phyloP scores from a whole-genome alignment of 2,113 vertebrate species.

The Ranitomeya variabilis region DNA sequence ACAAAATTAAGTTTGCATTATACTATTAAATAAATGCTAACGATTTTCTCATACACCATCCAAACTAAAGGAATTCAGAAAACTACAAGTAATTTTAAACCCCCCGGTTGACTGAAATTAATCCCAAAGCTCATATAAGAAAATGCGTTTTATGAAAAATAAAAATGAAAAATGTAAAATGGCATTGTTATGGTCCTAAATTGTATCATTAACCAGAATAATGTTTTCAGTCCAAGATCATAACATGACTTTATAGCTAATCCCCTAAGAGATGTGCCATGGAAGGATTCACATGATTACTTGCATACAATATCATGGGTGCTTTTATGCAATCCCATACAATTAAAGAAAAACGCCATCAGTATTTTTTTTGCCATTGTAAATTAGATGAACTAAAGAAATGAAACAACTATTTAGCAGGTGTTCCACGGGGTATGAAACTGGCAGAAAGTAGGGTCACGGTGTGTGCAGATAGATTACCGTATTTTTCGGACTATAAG shows the following conservation, averaged over 20 bases:
- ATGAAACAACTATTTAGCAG: constrained; percentile 65
- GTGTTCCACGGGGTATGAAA: constrained; percentile 75
- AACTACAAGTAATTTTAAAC: not conserved
- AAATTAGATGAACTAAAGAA: constrained; percentile 63
- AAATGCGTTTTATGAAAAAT: constrained; percentile 30
- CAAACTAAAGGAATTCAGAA: constrained; percentile 4
- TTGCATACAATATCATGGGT: not conserved
- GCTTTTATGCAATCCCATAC: not conserved
- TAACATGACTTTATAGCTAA: constrained; percentile 19
- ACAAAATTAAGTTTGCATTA: not conserved
- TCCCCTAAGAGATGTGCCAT: not conserved
- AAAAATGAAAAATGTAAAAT: constrained; percentile 15
- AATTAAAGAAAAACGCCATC: not conserved
- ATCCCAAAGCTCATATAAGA: constrained; percentile 5
- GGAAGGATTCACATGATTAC: constrained; percentile 29
- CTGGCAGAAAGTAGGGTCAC: not conserved
- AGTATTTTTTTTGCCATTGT: constrained; percentile 64
- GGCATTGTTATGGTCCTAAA: constrained; percentile 17
- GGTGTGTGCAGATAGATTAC: too few species aligned
- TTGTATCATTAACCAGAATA: constrained; percentile 37
- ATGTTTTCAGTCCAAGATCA: constrained; percentile 27
- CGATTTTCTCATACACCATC: not conserved
- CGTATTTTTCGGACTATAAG: too few species aligned
- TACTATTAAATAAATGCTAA: not conserved
- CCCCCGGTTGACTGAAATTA: not conserved